Evolutionary conservation across 2,888 invertebrate species (phyloP).

Genomic region (Peribatodes rhomboidaria): DNA sequence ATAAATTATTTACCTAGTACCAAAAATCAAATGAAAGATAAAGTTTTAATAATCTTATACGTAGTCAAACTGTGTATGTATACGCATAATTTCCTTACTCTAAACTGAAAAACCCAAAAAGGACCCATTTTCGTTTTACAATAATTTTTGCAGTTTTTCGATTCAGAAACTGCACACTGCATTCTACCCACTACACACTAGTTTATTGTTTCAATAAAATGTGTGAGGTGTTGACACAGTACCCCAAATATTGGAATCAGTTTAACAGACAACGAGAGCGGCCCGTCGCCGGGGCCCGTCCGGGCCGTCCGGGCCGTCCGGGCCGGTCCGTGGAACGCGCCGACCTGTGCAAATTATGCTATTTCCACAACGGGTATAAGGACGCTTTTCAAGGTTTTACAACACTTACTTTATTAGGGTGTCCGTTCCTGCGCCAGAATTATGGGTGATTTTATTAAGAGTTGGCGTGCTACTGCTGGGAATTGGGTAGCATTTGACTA

Average conservation of each 20-base stretch:
- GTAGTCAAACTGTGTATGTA: too few relatives aligned
- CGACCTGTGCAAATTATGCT: conserved; percentile 44
- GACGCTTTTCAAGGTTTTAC: conserved; percentile 21
- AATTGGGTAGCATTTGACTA: conserved; percentile 3
- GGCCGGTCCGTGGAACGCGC: conserved; percentile 37
- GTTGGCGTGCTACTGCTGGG: neutral
- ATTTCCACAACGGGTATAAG: conserved; percentile 17
- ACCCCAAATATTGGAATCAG: conserved; percentile 39
- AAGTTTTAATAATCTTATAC: too few relatives aligned
- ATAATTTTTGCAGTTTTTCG: too few relatives aligned
- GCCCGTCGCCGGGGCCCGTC: conserved; percentile 10
- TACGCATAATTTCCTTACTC: too few relatives aligned
- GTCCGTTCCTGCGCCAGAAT: conserved; percentile 2
- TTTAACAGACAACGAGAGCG: conserved; percentile 8
- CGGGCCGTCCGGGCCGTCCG: conserved; percentile 18
- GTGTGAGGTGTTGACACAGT: conserved; percentile 7
- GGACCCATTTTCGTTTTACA: too few relatives aligned
- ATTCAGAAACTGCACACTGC: too few relatives aligned
- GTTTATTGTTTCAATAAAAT: neutral
- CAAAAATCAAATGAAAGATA: too few relatives aligned
- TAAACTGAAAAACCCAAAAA: too few relatives aligned
- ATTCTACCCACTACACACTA: too few relatives aligned
- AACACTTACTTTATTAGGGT: conserved; percentile 24
- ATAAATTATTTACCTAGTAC: too few relatives aligned
- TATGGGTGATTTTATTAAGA: conserved; percentile 1